These are phyloP conservation scores for Steinernema scapterisci DNA, from an alignment of 2,888 invertebrate species.

Conservation along the genomic window DNA sequence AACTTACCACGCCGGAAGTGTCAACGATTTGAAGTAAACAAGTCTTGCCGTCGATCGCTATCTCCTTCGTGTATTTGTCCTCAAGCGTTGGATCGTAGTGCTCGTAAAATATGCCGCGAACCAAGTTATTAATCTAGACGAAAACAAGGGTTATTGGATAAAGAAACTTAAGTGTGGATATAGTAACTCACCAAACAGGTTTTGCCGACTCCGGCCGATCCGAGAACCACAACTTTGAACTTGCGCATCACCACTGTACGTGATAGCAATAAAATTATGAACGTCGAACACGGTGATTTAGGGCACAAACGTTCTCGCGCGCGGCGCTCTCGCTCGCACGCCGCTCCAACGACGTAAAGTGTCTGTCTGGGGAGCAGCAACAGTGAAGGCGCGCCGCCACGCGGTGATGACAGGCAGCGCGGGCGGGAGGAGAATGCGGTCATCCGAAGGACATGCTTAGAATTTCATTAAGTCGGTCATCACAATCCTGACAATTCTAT, in stretches of 20 bases:
- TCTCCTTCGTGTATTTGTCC: conserved; percentile 26
- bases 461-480: conserved; percentile 25
- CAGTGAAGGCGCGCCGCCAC: neutral
- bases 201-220: conserved; percentile 99
- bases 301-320: conserved; percentile 21
- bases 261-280: conserved; percentile 30
- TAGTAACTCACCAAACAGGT: conserved; percentile 70
- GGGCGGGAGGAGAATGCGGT: conserved; percentile 30
- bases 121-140: conserved; percentile 12
- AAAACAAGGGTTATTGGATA: neutral
- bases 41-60: conserved; percentile 20
- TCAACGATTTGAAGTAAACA: conserved; percentile 18
- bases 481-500: neutral
- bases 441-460: conserved; percentile 26
- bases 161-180: neutral
- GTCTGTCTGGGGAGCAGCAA: neutral
- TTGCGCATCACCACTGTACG: conserved; percentile 86
- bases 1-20: conserved; percentile 24
- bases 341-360: conserved; percentile 5
- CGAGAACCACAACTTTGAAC: conserved; percentile 99
- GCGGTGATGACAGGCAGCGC: neutral
- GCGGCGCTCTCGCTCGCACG: neutral
- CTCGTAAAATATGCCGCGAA: conserved; percentile 16
- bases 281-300: conserved; percentile 7
- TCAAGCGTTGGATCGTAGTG: conserved; percentile 31